Evolutionary conservation across 2,888 invertebrate species (phyloP).

Genomic region (Aleiodes testaceus): DNA sequence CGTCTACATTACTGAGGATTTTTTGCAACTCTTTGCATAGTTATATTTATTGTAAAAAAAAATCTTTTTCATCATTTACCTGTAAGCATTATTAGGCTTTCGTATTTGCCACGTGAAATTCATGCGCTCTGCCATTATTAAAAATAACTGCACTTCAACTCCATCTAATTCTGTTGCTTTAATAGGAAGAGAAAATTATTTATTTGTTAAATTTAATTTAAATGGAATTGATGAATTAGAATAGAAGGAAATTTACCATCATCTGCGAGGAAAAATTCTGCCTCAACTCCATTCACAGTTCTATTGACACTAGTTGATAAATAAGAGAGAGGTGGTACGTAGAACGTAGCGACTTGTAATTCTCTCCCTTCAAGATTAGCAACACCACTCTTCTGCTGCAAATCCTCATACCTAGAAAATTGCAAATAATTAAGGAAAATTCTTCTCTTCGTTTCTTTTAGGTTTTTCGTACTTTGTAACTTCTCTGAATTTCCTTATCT

Average conservation of each 20-base stretch:
- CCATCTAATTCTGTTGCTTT: conserved; percentile 63
- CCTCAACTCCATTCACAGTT: conserved; percentile 57
- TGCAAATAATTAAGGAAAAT: conserved; percentile 3
- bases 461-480: conserved; percentile 53
- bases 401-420: conserved; percentile 51
- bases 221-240: not conserved
- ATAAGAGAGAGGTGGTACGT: conserved; percentile 62
- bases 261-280: conserved; percentile 55
- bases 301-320: conserved; percentile 55
- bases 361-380: conserved; percentile 59
- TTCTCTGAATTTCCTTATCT: conserved; percentile 56
- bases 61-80: conserved; percentile 49
- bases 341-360: conserved; percentile 58
- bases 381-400: conserved; percentile 47
- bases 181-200: conserved; percentile 30
- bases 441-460: not conserved
- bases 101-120: conserved; percentile 65
- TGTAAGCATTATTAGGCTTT: conserved; percentile 54
- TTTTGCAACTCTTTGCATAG: not conserved
- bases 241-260: conserved; percentile 51
- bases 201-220: not conserved
- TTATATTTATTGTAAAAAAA: not conserved
- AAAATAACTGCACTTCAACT: conserved; percentile 62
- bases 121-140: conserved; percentile 61
- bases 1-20: not conserved